These are phyloP conservation scores for Ancistrus triradiatus DNA, from an alignment of 2,113 vertebrate genomes.

Conservation along the genomic window DNA sequence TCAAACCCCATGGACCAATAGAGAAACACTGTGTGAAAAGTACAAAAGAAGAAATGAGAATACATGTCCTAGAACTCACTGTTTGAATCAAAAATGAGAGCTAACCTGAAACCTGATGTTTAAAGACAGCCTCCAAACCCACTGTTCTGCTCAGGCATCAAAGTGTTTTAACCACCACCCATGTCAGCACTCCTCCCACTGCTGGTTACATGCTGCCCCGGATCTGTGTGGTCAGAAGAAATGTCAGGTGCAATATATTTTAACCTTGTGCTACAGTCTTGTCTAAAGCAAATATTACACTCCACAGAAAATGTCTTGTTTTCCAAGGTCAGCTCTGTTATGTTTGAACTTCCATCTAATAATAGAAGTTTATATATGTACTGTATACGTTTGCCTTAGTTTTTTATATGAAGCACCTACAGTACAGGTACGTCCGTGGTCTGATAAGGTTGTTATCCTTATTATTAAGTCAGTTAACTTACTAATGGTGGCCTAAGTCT, in stretches of 20 bases:
- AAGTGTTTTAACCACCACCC: slow-evolving; percentile 15
- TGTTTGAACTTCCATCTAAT: slow-evolving; percentile 2
- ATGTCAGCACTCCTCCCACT: slow-evolving; percentile 19
- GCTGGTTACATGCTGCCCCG: slow-evolving; percentile 44
- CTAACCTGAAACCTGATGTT: slow-evolving; percentile 48
- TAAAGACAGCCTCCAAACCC: slow-evolving; percentile 46
- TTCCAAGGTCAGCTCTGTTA: slow-evolving; percentile 9
- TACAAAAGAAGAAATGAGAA: too few relatives aligned
- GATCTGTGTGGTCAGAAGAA: slow-evolving; percentile 43
- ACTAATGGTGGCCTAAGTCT: too few relatives aligned
- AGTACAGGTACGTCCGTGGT: too few relatives aligned
- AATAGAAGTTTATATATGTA: too few relatives aligned
- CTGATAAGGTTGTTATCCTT: too few relatives aligned
- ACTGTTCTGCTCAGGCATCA: slow-evolving; percentile 16
- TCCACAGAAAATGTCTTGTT: slow-evolving; percentile 11
- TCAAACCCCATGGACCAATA: too few relatives aligned
- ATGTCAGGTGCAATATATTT: slow-evolving; percentile 38
- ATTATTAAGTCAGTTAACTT: too few relatives aligned
- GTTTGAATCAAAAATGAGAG: slow-evolving; percentile 38
- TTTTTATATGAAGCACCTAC: too few relatives aligned
- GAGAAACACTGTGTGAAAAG: too few relatives aligned
- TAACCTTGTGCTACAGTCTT: slow-evolving; percentile 30
- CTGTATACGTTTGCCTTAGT: too few relatives aligned
- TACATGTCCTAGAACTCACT: slow-evolving; percentile 29
- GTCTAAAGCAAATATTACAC: slow-evolving; percentile 30